Evolutionary conservation across 2,113 vertebrate species (phyloP), one percentile per base, ranked within the genome.

Genomic region (Entelurus aequoreus): DNA sequence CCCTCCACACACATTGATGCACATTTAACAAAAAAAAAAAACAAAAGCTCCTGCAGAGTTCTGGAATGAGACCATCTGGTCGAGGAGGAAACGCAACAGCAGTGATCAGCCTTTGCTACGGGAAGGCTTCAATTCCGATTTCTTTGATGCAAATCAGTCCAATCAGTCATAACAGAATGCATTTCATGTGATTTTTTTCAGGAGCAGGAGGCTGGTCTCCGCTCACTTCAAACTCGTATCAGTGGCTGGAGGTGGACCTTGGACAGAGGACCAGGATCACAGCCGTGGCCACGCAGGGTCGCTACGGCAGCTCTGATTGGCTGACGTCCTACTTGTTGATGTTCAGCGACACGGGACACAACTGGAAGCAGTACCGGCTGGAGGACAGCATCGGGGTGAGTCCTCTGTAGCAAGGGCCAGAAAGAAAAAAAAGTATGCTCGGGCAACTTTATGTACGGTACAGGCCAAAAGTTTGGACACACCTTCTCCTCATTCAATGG

Each of bases 161-260:
- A 42, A 42, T 9, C 8, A 42, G 40, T 40, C 38, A 40, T 40
- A 40, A 40, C 8, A 9, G 10, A 42, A 42, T 42, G 8, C 40
- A 9, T 42, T 42, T 42, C 40, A 42, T 42, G 16, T 5, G 4
- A 12, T 57, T n/a, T 40, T 14, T 66, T 80, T 15, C 82, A 96
- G 95, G 95, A 83, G 95, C 95, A 62, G 95, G 95, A 75, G 95
- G 95, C 44, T 97, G 95, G 95, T 94, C 94, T 68, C 95, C 95
- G 10, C 82, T 92, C 71, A 74, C 92, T 61, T 95, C 93, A 5
- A 92, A 94, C 81, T 87, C 88, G 64, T 92, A 93, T 58, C 95
- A 96, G 47, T 97, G 94, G 94, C 70, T 96, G 69, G 92, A 96
- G 77, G 90, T 93, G 49, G 91, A 93, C 80, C 90, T 97, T 56